Base-by-base conservation (phyloP, 2,113 vertebrate species). In the Cavia porcellus region DNA sequence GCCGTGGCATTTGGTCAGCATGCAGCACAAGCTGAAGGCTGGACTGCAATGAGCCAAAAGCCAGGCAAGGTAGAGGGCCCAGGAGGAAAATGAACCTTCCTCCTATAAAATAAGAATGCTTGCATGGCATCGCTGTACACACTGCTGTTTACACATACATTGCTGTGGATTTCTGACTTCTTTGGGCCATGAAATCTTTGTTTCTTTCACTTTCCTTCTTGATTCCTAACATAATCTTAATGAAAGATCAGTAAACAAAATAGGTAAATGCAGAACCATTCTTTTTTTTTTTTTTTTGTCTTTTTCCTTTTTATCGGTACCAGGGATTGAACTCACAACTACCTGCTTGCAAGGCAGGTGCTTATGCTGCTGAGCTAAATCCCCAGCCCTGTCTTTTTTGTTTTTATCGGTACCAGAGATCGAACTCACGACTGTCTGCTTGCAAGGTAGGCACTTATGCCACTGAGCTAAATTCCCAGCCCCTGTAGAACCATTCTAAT, bases 211-310 rank as follows among this genome's bases (percentile, higher is more conserved):
- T 79, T 79, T 77, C 42, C 74, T 77, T 77, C 2, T 66, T 47
- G 30, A 2, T 68, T 81, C 15, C 10, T 57, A 50, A 61, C 68
- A 22, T 68, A 89, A 87, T 93, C 42, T 82, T 92, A 50, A 68
- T 9, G 64, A 70, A 92, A 89, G 9, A 28, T 96, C 72, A 81
- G 64, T 64, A 66, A 24, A 75, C 32, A 84, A 88, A 92, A 93
- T 77, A 64, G 59, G 72, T 52, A 52, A 50, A 77, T 42, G 28
- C 47, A 86, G 45, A 95, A 35, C 70, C 30, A 55, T 85, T 45
- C 45, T 89, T 38, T 38, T 38, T 38, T 38, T 38, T 38, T 38
- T 38, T 38, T 38, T 38, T 38, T 38, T n/a, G n/a, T n/a, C n/a
- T n/a, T n/a, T n/a, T n/a, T n/a, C n/a, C n/a, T n/a, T n/a, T n/a